Base-by-base conservation (phyloP, 2,888 invertebrate genomes). In the Eremobia ochroleuca region DNA sequence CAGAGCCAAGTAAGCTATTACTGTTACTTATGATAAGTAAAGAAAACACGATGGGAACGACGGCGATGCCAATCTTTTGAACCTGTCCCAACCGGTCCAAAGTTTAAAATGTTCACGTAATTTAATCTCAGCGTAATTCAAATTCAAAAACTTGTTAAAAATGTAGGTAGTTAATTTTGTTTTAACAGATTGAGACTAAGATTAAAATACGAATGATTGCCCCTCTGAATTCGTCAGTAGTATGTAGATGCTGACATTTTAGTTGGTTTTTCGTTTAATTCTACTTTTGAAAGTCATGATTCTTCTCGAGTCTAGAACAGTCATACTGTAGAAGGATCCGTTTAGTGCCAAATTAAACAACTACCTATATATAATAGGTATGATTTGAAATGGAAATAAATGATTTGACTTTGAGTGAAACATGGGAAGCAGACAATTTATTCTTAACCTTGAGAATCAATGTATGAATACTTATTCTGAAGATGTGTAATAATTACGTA, bases 371-470 rank as follows among this genome's bases (percentile, higher is more conserved):
- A n/a, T n/a, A n/a, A n/a, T n/a, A 9, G 28, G 25, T 25, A 55
- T n/a, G 6, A 46, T 68, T 9, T 68, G 0, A 37, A 31, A 58
- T 58, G 18, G 15, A 66, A 78, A 68, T 46, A 77, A 77, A 66
- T 46, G 25, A 31, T 58, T 37, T 31, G 21, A 15, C 37, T 46
- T 67, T 37, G 25, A 76, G 37, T 21, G 0, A 15, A 46, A 49
- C 15, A 73, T 73, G 46, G 37, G 58, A 76, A 69, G 58, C 55
- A 5, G 25, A 21, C 76, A 76, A 76, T 70, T 77, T 59, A 70
- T 58, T 49, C 31, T 2, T 49, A 40, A 25, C 80, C 76, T 79
- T 77, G 76, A 59, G 8, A 71, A 70, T 49, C 46, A 70, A 49
- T 79, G 37, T 49, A 71, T 13, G 34, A 28, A 9, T 28, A 49